Conservation (phyloP, 2,888 invertebrate genomes). For the Disparrhopalites patrizii region DNA sequence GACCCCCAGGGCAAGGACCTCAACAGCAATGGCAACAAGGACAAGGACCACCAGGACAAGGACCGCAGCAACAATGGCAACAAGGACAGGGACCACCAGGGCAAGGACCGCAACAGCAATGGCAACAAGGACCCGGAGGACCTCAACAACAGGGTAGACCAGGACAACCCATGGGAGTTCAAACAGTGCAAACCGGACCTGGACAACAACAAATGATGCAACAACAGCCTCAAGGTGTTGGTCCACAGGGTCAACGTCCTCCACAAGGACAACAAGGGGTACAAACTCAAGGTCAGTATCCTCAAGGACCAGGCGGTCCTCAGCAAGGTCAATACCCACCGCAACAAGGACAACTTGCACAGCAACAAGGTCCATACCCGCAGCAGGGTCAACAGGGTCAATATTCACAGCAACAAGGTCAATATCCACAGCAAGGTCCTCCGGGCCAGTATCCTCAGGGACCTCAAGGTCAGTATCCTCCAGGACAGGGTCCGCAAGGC, state of each 20-base stretch:
- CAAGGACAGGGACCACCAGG: slow-evolving; percentile 9
- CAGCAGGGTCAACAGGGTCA: neutral
- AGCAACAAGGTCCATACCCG: neutral
- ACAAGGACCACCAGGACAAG: neutral
- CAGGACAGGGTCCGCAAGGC: neutral
- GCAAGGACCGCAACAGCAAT: neutral
- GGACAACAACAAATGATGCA: neutral
- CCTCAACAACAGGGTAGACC: neutral
- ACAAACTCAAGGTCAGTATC: slow-evolving; percentile 1
- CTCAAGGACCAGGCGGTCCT: neutral
- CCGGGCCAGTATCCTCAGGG: neutral
- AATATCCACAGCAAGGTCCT: neutral
- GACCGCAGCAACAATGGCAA: neutral
- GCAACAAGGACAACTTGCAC: neutral
- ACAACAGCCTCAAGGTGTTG: neutral
- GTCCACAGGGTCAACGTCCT: neutral
- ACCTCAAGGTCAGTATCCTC: neutral
- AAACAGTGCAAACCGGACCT: neutral
- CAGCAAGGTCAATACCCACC: neutral
- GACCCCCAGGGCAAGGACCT: neutral
- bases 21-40: neutral
- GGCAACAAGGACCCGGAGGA: neutral
- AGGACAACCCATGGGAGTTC: neutral
- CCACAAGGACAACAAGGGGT: neutral
- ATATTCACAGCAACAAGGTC: neutral